Base-by-base conservation (phyloP, 2,113 vertebrate species). In the Alosa alosa region DNA sequence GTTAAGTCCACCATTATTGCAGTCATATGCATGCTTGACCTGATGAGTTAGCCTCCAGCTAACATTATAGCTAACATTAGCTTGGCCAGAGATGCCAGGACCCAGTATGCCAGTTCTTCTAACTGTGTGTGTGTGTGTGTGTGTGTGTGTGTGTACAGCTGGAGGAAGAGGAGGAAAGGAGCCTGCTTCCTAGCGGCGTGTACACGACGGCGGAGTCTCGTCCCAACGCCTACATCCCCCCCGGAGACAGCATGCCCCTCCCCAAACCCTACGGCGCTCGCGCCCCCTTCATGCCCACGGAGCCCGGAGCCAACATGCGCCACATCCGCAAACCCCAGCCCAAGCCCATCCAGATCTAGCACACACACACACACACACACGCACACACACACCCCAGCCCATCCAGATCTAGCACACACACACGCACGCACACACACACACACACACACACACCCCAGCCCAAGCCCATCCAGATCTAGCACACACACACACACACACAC, bases 261-360 rank as follows among this genome's bases (percentile, higher is more conserved):
- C 96, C 96, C 0, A 95, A 89, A 89, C 97, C 97, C 0, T 97
- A 96, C 0, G 94, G 98, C 0, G 93, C 94, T 13, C 86, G 92
- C 87, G 92, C 96, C 89, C 97, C 97, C 1, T 97, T 97, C 91
- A 97, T 96, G 68, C 96, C 96, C 7, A 91, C 86, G 0, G 94
- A 96, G 49, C 93, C 93, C 0, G 93, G 96, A 5, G 90, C 93
- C 46, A 96, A 94, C 57, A 95, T 94, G 83, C 95, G 97, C 82
- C 96, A 97, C 86, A 93, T 96, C 86, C 95, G 95, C 90, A 98
- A 97, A 87, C 95, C 97, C 1, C 47, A 87, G 17, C 49, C 91
- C 81, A 96, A 95, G 87, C 94, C 95, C 15, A 93, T 94, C 50
- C 94, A 97, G 91, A 94, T 94, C 64, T 97, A 94, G n/a, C 49